Percentiles rank a stretch among this genome's conserved stretches.
Evolutionary conservation across 1,140 invertebrate species (phyloP).

Genomic region (Drosophila ambigua): DNA sequence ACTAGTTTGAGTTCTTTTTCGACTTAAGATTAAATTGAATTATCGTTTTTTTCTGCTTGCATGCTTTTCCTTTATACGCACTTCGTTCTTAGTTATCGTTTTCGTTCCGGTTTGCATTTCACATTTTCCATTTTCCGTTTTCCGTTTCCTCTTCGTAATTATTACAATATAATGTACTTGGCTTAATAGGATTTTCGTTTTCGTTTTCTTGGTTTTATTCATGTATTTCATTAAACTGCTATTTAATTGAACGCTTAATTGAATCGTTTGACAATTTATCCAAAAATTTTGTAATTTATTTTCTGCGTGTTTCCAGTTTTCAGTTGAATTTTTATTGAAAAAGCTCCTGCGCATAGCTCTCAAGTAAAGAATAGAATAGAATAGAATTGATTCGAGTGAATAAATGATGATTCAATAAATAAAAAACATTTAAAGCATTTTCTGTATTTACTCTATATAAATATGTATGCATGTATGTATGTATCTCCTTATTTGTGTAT

Average conservation of each 20-base stretch:
- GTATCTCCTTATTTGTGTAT: slow-evolving; percentile 17
- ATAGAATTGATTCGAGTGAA: slow-evolving; percentile 2
- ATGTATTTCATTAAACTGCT: slow-evolving; percentile 19
- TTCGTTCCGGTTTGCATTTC: slow-evolving; percentile 27
- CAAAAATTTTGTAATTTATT: slow-evolving; percentile 42
- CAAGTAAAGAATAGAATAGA: slow-evolving; percentile 43
- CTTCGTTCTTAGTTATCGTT: slow-evolving; percentile 37
- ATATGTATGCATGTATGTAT: slow-evolving; percentile 6
- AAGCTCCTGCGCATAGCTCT: slow-evolving; percentile 63
- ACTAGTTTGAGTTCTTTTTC: slow-evolving; percentile 71
- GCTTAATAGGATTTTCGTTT: slow-evolving; percentile 75
- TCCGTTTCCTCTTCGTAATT: slow-evolving; percentile 36
- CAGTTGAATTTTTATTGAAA: slow-evolving; percentile 26
- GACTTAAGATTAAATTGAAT: slow-evolving; percentile 38
- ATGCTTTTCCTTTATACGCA: slow-evolving; percentile 47
- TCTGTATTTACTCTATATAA: slow-evolving; percentile 39
- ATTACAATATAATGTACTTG: slow-evolving; percentile 72
- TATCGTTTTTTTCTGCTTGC: slow-evolving; percentile 41
- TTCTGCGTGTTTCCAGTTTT: slow-evolving; percentile 17
- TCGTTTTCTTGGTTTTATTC: slow-evolving; percentile 34
- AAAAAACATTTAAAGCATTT: slow-evolving; percentile 61
- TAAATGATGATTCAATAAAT: slow-evolving; percentile 37
- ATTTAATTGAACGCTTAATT: slow-evolving; percentile 76
- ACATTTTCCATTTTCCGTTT: slow-evolving; percentile 17
- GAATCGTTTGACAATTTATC: slow-evolving; percentile 72